A percentile compares a stretch with the other conserved stretches of the same genome.
Conservation (phyloP, 2,113 vertebrate species). For the Oophaga pumilio region DNA sequence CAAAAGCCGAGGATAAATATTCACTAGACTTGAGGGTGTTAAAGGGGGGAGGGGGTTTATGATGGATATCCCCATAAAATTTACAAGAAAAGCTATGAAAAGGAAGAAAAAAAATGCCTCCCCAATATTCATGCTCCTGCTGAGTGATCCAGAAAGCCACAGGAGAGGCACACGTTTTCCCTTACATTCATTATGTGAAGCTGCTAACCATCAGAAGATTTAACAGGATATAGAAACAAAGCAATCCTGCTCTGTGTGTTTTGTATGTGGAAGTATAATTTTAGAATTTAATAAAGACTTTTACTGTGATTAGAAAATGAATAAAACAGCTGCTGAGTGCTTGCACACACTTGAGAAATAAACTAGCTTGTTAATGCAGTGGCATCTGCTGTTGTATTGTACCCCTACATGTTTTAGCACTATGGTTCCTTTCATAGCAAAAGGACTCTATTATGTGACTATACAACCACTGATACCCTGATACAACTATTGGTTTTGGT, state of each 20-base stretch:
- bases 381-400: constrained; percentile 18
- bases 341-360: not conserved
- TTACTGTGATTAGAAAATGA: not conserved
- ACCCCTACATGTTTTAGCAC: not conserved
- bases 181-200: not conserved
- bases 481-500: not conserved
- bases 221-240: not conserved
- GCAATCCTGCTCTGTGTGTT: not conserved
- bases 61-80: not conserved
- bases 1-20: too few species aligned
- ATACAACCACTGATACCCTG: not conserved
- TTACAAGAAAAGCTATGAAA: not conserved
- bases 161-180: not conserved
- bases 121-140: not conserved
- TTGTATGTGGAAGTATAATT: not conserved
- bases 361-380: constrained; percentile 2
- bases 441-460: not conserved
- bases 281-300: constrained; percentile 11
- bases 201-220: not conserved
- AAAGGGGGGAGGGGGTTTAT: too few species aligned
- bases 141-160: not conserved
- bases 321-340: not conserved
- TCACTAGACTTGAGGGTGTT: too few species aligned
- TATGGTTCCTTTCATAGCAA: not conserved
- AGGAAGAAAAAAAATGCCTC: not conserved